These are phyloP conservation scores for Crossaster papposus DNA, from an alignment of 53 echinoderm and acorn worm species.

Conservation along the genomic window DNA sequence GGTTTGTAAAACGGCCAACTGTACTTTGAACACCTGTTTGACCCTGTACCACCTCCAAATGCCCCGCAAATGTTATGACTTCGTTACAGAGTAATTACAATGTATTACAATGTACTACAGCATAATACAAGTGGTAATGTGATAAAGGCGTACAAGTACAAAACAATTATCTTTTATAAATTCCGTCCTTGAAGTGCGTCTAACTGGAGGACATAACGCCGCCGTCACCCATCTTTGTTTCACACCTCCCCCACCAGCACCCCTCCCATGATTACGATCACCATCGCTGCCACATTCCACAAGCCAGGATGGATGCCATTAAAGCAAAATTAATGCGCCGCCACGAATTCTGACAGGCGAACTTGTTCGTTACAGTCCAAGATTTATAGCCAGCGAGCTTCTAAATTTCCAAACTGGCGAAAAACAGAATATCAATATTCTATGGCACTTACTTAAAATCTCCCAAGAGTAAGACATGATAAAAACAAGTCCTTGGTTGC, in stretches of 20 bases:
- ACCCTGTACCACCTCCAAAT: no score
- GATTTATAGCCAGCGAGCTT: not conserved
- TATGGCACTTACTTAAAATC: not conserved
- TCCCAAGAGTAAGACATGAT: not conserved
- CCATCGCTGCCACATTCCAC: not conserved
- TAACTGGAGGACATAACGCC: not conserved
- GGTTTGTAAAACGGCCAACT: no score
- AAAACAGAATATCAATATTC: constrained; percentile 21
- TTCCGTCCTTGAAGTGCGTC: not conserved
- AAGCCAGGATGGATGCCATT: constrained; percentile 27
- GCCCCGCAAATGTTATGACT: no score
- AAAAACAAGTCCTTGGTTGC: constrained; percentile 10
- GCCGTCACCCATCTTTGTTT: not conserved
- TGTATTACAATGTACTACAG: no score
- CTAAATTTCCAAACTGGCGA: constrained; percentile 1
- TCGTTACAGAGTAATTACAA: no score
- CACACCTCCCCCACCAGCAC: not conserved
- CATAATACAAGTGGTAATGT: no score
- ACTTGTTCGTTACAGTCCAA: no score
- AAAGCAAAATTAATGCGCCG: not conserved
- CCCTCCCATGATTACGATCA: not conserved
- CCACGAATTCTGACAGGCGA: not conserved
- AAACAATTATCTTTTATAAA: no score
- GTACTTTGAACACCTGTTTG: no score
- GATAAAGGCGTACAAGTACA: no score